Evolutionary conservation across 2,113 vertebrate species (phyloP).

Genomic region (Percopsis transmontana): DNA sequence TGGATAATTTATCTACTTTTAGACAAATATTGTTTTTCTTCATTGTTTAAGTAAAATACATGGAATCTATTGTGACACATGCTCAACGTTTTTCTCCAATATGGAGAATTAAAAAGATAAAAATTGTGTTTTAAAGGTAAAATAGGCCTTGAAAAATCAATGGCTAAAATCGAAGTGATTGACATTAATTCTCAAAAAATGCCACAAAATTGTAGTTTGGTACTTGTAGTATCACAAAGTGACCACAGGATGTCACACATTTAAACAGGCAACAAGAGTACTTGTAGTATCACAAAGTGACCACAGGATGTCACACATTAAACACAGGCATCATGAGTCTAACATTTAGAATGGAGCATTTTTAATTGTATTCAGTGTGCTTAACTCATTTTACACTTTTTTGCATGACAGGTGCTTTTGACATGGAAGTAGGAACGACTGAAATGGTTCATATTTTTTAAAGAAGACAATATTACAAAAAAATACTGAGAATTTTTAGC

Average conservation of each 20-base stretch:
- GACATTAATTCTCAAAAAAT: no score
- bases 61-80: neutral
- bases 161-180: no score
- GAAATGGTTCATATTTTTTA: neutral
- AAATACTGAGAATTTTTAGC: no score
- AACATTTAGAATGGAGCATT: neutral
- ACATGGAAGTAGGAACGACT: neutral
- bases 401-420: neutral
- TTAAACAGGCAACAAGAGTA: constrained; percentile 1
- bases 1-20: no score
- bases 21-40: no score
- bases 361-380: no score
- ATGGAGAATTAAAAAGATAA: neutral
- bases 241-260: constrained; percentile 13
- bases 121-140: neutral
- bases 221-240: no score
- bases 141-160: neutral
- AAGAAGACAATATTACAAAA: neutral
- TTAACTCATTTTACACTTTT: neutral
- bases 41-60: neutral
- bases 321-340: constrained; percentile 2
- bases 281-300: constrained; percentile 18
- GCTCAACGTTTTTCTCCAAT: no score
- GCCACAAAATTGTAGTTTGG: no score
- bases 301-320: constrained; percentile 51